Conservation (phyloP, 2,888 invertebrate genomes). For the Mellilla xanthometata region DNA sequence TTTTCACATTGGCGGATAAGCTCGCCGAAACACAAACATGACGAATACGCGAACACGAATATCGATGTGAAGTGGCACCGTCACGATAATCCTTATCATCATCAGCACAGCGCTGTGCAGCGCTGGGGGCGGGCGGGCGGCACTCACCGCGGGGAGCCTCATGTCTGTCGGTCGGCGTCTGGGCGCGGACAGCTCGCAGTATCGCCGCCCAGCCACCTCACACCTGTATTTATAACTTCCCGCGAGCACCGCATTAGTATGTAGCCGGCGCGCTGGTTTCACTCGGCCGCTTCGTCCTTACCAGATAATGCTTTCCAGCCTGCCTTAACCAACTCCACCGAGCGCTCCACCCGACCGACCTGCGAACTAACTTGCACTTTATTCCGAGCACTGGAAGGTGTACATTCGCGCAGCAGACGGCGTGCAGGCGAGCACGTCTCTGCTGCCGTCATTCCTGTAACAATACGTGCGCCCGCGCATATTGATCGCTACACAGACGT, state of each 20-base stretch:
- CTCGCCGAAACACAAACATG: too few species aligned
- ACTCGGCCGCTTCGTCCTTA: slow-evolving; percentile 67
- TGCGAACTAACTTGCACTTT: slow-evolving; percentile 34
- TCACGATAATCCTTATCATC: too few species aligned
- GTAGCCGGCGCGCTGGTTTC: slow-evolving; percentile 65
- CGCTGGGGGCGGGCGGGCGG: too few species aligned
- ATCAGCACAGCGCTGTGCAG: too few species aligned
- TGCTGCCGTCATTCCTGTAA: slow-evolving; percentile 74
- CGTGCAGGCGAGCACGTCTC: slow-evolving; percentile 48
- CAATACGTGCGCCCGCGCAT: slow-evolving; percentile 59
- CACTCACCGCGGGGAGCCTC: slow-evolving; percentile 66
- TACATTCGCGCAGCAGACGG: slow-evolving; percentile 24
- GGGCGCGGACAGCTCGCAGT: slow-evolving; percentile 54
- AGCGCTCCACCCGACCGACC: slow-evolving; percentile 41
- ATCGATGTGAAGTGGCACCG: too few species aligned
- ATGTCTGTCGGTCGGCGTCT: slow-evolving; percentile 61
- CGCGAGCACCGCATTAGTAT: slow-evolving; percentile 62
- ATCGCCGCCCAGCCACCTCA: slow-evolving; percentile 50
- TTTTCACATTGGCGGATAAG: too few species aligned
- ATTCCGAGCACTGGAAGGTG: slow-evolving; percentile 33
- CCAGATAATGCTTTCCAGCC: slow-evolving; percentile 64
- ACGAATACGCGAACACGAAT: slow-evolving; percentile 34
- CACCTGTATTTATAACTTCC: slow-evolving; percentile 78
- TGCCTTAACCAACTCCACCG: slow-evolving; percentile 51
- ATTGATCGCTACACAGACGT: slow-evolving; percentile 66